phyloP scores from a whole-genome alignment of 2,113 vertebrate species.

The Chunga burmeisteri region DNA sequence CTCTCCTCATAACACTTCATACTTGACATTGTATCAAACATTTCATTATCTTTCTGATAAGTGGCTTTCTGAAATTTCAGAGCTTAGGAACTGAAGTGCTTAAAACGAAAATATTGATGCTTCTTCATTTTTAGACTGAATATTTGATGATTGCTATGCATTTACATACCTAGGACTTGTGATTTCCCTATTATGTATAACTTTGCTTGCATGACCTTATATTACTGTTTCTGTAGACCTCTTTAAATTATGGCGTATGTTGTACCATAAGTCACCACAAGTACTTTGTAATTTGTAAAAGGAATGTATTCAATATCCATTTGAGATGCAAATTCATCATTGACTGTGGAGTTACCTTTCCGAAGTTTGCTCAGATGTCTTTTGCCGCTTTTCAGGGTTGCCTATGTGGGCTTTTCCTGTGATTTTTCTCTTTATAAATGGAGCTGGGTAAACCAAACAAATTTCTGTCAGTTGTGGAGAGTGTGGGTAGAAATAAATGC shows the following conservation, averaged over 20 bases:
- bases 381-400: neutral
- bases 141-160: neutral
- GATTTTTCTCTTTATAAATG: neutral
- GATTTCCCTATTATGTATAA: neutral
- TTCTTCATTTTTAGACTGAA: neutral
- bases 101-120: neutral
- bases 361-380: neutral
- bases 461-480: neutral
- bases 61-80: neutral
- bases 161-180: neutral
- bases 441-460: neutral
- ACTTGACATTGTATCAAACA: neutral
- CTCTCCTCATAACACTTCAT: neutral
- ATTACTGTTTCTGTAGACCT: neutral
- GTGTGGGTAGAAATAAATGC: neutral
- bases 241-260: neutral
- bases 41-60: neutral
- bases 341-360: neutral
- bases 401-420: neutral
- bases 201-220: neutral
- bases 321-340: neutral
- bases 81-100: neutral
- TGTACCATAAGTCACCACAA: neutral
- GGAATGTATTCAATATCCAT: neutral
- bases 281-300: neutral